These are phyloP conservation scores for Teleogryllus occipitalis DNA, from an alignment of 1,140 invertebrate genomes.

Conservation along the genomic window DNA sequence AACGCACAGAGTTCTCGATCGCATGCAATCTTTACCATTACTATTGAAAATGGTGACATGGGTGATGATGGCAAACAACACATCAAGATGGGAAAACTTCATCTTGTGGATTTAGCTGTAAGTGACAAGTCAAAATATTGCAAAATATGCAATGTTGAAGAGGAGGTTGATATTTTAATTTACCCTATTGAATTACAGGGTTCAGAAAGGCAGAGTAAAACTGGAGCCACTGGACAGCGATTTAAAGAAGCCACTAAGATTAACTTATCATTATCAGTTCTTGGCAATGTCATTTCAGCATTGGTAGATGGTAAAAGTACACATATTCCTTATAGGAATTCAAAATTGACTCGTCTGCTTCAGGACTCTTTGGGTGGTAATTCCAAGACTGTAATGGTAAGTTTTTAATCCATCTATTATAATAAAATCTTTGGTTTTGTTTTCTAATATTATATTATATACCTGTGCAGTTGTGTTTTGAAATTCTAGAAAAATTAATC, in stretches of 20 bases:
- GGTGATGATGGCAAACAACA: slow-evolving; percentile 51
- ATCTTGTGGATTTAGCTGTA: slow-evolving; percentile 79
- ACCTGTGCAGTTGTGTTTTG: too few relatives aligned
- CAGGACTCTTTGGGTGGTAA: slow-evolving; percentile 95
- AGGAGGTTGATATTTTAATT: background rate
- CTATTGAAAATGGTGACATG: slow-evolving; percentile 68
- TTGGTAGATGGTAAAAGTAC: slow-evolving; percentile 88
- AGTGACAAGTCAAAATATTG: slow-evolving; percentile 31
- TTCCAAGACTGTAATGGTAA: slow-evolving; percentile 92
- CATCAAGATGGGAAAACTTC: slow-evolving; percentile 66
- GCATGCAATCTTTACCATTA: slow-evolving; percentile 84
- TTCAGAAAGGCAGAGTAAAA: slow-evolving; percentile 86
- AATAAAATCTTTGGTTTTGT: too few relatives aligned
- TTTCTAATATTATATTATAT: background rate
- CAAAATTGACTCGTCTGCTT: slow-evolving; percentile 82
- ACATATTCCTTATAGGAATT: slow-evolving; percentile 92
- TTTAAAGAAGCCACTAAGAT: slow-evolving; percentile 94
- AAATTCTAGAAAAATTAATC: too few relatives aligned
- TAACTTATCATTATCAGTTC: slow-evolving; percentile 84
- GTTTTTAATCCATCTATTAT: slow-evolving; percentile 2
- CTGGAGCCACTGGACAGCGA: slow-evolving; percentile 77
- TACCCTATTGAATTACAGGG: slow-evolving; percentile 39
- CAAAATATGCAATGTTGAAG: slow-evolving; percentile 10
- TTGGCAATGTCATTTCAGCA: slow-evolving; percentile 93
- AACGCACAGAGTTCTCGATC: slow-evolving; percentile 77